Evolutionary conservation across 2,797 vertebrate species (phyloP).

Genomic region (Ptychadena robeensis): DNA sequence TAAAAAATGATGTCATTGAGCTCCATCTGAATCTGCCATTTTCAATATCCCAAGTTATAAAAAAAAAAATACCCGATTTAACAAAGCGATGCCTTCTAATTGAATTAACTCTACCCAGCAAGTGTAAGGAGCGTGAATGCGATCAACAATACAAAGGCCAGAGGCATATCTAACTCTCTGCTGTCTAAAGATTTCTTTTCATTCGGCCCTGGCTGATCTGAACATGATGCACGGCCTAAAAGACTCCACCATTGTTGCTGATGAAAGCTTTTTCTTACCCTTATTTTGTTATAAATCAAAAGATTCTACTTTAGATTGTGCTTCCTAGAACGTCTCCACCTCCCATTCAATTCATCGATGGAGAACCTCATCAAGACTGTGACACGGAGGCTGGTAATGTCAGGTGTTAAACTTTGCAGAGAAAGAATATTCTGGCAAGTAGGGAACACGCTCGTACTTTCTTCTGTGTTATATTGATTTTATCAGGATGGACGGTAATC

Average conservation of each 20-base stretch:
- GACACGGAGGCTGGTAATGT: background rate
- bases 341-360: background rate
- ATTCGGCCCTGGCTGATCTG: background rate
- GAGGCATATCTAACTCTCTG: background rate
- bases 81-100: background rate
- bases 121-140: background rate
- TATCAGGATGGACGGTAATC: no score
- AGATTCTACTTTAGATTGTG: slow-evolving; percentile 10
- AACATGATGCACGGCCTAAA: background rate
- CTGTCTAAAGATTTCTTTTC: slow-evolving; percentile 5
- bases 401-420: background rate
- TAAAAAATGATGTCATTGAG: background rate
- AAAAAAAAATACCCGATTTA: background rate
- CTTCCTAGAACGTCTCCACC: background rate
- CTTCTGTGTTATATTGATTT: no score
- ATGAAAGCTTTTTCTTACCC: background rate
- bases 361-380: background rate
- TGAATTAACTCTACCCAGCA: background rate
- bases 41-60: background rate
- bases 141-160: background rate
- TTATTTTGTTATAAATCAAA: slow-evolving; percentile 16
- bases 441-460: background rate
- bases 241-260: slow-evolving; percentile 19
- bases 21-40: background rate
- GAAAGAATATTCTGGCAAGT: background rate